phyloP scores from a whole-genome alignment of 2,797 vertebrate genomes.

The Muscicapa striata region DNA sequence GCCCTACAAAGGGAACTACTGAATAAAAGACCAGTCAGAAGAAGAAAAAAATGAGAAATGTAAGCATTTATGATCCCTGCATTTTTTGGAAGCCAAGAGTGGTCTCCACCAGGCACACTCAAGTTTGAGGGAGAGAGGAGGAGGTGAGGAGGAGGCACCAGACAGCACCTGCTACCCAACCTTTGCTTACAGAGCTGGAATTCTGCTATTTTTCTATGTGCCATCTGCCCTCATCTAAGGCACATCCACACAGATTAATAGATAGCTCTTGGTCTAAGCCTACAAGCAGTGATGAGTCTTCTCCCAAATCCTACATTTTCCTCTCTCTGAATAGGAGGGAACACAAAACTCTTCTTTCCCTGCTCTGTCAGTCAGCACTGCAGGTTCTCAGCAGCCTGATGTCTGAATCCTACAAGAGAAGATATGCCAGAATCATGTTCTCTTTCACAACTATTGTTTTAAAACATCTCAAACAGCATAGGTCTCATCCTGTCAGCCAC shows the following conservation, averaged over 20 bases:
- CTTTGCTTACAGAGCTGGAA: background rate
- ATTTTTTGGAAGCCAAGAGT: background rate
- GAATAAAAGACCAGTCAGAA: background rate
- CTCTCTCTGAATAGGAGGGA: background rate
- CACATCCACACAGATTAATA: background rate
- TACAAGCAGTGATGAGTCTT: background rate
- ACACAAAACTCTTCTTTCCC: background rate
- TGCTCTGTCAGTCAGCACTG: background rate
- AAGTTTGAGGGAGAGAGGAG: rapidly evolving
- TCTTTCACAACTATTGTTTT: background rate
- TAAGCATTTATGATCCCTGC: background rate
- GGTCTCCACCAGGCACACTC: background rate
- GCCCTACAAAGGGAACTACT: background rate
- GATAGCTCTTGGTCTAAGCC: background rate
- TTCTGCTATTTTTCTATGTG: background rate
- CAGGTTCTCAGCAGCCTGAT: background rate
- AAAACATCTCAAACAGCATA: background rate
- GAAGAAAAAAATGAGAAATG: background rate
- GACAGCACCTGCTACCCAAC: background rate
- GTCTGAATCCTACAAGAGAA: background rate
- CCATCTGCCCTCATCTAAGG: background rate
- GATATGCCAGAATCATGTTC: background rate
- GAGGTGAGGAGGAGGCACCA: background rate
- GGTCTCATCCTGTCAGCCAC: background rate
- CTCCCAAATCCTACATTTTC: background rate